Percentiles rank a stretch among this genome's conserved stretches.
Conservation (phyloP, 2,888 invertebrate species). For the Kuschelorhynchus macadamiae region DNA sequence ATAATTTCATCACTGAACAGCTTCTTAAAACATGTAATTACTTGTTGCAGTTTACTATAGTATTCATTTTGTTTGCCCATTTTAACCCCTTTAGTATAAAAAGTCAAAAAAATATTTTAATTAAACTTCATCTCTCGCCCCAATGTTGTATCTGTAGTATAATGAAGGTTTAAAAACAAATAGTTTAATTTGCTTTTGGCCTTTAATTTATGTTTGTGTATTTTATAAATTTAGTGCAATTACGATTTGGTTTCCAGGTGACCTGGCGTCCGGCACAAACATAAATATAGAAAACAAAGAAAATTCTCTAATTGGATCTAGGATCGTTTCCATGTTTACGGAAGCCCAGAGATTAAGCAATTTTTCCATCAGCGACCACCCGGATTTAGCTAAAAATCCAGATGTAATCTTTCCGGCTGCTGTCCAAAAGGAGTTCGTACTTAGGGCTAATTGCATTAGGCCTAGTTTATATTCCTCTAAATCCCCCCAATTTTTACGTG, state of each 20-base stretch:
- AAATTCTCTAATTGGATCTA: slow-evolving; percentile 71
- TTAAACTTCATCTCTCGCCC: too few relatives aligned
- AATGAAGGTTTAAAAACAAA: too few relatives aligned
- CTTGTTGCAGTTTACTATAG: too few relatives aligned
- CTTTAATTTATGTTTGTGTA: too few relatives aligned
- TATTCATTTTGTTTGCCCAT: too few relatives aligned
- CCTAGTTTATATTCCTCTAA: slow-evolving; percentile 75
- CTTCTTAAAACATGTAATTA: too few relatives aligned
- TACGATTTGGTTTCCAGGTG: slow-evolving; percentile 60
- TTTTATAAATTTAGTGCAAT: too few relatives aligned
- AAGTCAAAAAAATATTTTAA: too few relatives aligned
- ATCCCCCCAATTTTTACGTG: slow-evolving; percentile 79
- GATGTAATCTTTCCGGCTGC: slow-evolving; percentile 51
- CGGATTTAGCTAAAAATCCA: slow-evolving; percentile 20
- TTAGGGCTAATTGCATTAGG: slow-evolving; percentile 73
- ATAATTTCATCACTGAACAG: too few relatives aligned
- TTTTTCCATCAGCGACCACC: slow-evolving; percentile 5
- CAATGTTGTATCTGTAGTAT: too few relatives aligned
- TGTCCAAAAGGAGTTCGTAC: slow-evolving; percentile 76
- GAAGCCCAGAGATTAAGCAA: slow-evolving; percentile 71
- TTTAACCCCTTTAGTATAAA: too few relatives aligned
- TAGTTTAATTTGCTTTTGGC: too few relatives aligned
- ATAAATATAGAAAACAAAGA: slow-evolving; percentile 74
- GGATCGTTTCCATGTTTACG: slow-evolving; percentile 73
- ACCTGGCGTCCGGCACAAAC: slow-evolving; percentile 73